Evolutionary conservation across 1,140 invertebrate species (phyloP).

Genomic region (Scaptomyza graminum): DNA sequence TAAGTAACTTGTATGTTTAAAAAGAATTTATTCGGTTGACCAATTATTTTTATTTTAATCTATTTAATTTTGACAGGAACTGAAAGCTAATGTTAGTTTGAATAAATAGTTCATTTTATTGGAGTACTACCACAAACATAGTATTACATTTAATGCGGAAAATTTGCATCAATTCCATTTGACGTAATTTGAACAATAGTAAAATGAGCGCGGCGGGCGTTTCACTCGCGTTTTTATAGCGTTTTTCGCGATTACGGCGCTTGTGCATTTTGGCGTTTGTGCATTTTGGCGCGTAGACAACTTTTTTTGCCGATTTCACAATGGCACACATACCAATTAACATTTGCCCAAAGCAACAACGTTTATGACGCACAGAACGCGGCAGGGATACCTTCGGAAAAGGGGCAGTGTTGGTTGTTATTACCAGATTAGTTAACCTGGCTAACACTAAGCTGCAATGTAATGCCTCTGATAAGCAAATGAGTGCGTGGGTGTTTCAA

Average conservation of each 20-base stretch:
- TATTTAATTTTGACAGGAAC: too few species aligned
- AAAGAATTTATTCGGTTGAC: too few species aligned
- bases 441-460: neutral
- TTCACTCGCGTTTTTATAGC: conserved; percentile 35
- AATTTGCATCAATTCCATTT: neutral
- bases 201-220: conserved; percentile 8
- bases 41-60: neutral
- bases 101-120: neutral
- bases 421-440: neutral
- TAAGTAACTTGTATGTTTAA: too few species aligned
- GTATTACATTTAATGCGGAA: neutral
- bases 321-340: conserved; percentile 57
- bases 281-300: conserved; percentile 70
- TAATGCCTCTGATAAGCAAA: conserved; percentile 8
- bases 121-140: neutral
- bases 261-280: conserved; percentile 56
- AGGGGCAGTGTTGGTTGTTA: neutral
- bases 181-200: conserved; percentile 2
- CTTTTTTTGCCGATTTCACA: conserved; percentile 54
- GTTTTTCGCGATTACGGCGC: conserved; percentile 15
- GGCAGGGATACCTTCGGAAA: neutral
- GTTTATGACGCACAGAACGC: conserved; percentile 26
- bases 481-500: conserved; percentile 17
- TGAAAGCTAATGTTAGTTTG: too few species aligned
- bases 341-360: conserved; percentile 36